Conservation (phyloP, 1,140 invertebrate genomes). For the Calliphora vicina region DNA sequence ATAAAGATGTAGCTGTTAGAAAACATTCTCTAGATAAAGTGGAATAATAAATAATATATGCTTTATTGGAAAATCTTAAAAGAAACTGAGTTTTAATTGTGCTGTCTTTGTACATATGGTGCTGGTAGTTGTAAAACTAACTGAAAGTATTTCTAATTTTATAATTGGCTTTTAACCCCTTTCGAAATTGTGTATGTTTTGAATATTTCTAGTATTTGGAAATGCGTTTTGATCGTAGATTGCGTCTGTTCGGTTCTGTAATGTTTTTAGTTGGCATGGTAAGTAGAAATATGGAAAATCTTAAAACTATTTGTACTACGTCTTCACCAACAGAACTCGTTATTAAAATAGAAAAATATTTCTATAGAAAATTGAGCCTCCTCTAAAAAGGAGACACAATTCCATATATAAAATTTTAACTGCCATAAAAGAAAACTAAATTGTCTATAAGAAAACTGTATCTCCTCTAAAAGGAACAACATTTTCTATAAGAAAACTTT, state of each 20-base stretch:
- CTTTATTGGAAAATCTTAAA: too few species aligned
- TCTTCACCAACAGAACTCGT: too few species aligned
- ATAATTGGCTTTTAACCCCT: not conserved
- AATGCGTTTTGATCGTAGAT: slow-evolving; percentile 74
- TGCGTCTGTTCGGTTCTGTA: slow-evolving; percentile 75
- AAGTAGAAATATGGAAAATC: slow-evolving; percentile 63
- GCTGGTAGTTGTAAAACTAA: not conserved
- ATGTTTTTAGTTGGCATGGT: slow-evolving; percentile 77
- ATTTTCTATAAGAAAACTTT: too few species aligned
- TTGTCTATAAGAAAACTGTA: too few species aligned
- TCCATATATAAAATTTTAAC: too few species aligned
- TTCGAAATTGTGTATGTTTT: not conserved
- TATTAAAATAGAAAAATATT: too few species aligned
- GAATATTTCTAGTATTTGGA: slow-evolving; percentile 76
- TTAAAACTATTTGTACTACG: too few species aligned
- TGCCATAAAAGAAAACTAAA: too few species aligned
- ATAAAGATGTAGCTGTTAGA: not conserved
- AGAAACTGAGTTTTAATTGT: too few species aligned
- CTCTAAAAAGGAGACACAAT: too few species aligned
- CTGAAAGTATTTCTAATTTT: not conserved
- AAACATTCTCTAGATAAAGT: slow-evolving; percentile 15
- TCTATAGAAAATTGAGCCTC: too few species aligned
- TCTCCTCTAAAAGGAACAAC: too few species aligned
- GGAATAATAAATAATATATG: not conserved
- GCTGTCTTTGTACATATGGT: not conserved